Evolutionary conservation across 2,888 invertebrate genomes (phyloP).

Genomic region (Onchidella celtica): DNA sequence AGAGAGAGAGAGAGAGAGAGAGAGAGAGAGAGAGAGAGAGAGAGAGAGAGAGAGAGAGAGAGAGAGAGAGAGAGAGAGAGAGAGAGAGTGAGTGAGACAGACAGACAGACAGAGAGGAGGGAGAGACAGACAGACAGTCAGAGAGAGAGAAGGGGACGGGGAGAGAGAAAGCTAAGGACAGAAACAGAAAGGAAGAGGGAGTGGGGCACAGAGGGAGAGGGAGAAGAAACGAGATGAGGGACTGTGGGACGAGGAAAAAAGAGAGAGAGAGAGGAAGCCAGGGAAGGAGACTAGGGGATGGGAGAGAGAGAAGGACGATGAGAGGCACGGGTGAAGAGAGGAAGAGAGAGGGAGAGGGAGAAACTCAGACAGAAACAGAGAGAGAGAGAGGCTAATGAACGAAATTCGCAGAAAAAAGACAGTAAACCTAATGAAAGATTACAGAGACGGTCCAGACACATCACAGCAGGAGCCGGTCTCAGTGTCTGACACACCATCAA

Average conservation of each 20-base stretch:
- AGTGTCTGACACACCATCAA: no score
- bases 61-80: constrained; percentile 19
- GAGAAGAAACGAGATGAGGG: no score
- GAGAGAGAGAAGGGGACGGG: constrained; percentile 11
- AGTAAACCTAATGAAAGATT: no score
- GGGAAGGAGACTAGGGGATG: background rate
- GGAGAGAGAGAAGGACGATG: background rate
- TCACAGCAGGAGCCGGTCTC: no score
- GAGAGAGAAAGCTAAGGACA: background rate
- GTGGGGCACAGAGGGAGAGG: constrained; percentile 24
- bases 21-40: constrained; percentile 15
- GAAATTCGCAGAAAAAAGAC: no score
- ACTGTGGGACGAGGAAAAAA: constrained; percentile 13
- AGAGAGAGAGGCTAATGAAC: background rate
- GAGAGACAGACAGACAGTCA: no score
- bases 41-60: constrained; percentile 19
- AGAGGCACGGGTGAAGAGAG: no score
- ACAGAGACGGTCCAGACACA: no score
- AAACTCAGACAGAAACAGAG: background rate
- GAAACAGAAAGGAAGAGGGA: constrained; percentile 14
- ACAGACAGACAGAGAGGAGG: no score
- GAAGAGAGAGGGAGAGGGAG: constrained; percentile 1
- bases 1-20: background rate
- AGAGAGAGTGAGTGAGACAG: constrained; percentile 24
- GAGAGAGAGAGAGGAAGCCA: constrained; percentile 16